Conservation (phyloP, 2,113 vertebrate genomes). For the Ctenodactylus gundi region DNA sequence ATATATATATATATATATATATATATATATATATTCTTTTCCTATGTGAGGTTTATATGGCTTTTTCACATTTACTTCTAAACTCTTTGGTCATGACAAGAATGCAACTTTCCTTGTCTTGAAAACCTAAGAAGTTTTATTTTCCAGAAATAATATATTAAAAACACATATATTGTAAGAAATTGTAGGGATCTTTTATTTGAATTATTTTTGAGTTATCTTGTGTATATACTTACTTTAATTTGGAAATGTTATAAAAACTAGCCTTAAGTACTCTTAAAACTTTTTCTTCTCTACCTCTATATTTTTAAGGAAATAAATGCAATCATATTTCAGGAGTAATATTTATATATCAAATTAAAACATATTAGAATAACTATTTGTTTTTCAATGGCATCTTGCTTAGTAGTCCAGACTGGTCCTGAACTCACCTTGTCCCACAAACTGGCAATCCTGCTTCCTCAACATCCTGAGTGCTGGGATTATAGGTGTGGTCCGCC, state of each 20-base stretch:
- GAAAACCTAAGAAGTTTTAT: not conserved
- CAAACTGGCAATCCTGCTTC: no score
- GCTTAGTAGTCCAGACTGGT: no score
- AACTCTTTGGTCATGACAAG: not conserved
- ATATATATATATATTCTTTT: not conserved
- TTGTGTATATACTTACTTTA: not conserved
- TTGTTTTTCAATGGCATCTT: no score
- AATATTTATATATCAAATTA: not conserved
- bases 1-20: not conserved
- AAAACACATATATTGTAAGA: not conserved
- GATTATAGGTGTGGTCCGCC: no score
- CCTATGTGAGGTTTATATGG: not conserved
- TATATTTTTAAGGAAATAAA: not conserved
- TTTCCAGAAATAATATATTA: not conserved
- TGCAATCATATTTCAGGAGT: not conserved
- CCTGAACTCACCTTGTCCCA: no score
- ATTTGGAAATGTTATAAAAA: slow-evolving; percentile 12
- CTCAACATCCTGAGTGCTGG: no score
- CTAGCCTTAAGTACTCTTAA: not conserved
- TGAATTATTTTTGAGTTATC: not conserved
- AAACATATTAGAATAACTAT: not conserved
- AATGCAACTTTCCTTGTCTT: not conserved
- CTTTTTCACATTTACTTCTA: not conserved
- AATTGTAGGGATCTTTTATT: not conserved
- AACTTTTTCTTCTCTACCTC: not conserved